Base-by-base conservation (phyloP, 2,113 vertebrate species). In the Turnix velox region DNA sequence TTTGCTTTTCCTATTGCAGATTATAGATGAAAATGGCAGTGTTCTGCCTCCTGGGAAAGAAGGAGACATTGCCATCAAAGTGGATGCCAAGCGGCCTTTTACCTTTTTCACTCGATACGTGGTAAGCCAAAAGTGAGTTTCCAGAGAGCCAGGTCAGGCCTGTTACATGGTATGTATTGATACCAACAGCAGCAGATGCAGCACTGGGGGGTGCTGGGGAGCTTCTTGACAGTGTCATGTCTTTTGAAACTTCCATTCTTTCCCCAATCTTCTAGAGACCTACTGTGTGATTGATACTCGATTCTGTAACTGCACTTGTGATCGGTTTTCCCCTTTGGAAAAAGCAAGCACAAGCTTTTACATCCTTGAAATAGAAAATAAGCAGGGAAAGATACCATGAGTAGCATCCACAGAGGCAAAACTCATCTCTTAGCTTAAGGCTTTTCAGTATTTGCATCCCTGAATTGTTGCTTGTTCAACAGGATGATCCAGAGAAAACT, bases 401-500 rank as follows among this genome's bases (percentile, higher is more conserved):
- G 54, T 49, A 43, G 35, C 10, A 28, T 33, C 59, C 78, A 73
- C 48, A 67, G 33, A 52, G 40, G 42, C 73, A 88, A 55, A 73
- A 66, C 31, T 67, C 19, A 73, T 45, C 52, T 31, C 31, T 61
- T 27, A 39, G 40, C 54, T 78, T 67, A 79, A 55, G n/a, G 42
- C 19, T 57, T 73, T 48, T 73, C 28, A 30, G 2, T 43, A 61
- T n/a, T 67, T 59, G 9, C 11, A 69, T 14, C 33, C 33, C 35
- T 59, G 65, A 86, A 63, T 45, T 59, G 30, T 77, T 82, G 39
- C 25, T 94, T 76, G 33, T 59, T 72, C 48, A 52, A 73, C 54
- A 98, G 98, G 97, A 97, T 52, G 97, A 98, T 68, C 98, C 98
- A 48, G 85, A 96, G 90, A 97, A 97, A 94, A 98, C 97, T 3